phyloP scores from a whole-genome alignment of 2,113 vertebrate genomes.

The Hippocampus comes region DNA sequence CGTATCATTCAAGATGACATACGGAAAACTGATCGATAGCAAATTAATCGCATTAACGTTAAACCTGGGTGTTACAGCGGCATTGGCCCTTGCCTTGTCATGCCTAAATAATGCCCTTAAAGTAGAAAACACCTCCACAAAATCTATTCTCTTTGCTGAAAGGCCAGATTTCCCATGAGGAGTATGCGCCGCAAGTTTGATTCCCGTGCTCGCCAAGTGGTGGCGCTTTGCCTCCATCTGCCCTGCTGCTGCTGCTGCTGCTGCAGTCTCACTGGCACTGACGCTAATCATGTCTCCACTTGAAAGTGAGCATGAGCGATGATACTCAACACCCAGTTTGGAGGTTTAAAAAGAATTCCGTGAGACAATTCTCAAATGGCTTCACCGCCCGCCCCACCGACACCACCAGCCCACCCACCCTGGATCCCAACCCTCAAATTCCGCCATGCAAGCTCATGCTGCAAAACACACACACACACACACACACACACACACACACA shows the following conservation, averaged over 20 bases:
- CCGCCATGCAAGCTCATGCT: neutral
- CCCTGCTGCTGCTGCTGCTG: neutral
- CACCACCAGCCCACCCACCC: no score
- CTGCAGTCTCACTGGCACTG: slow-evolving; percentile 10
- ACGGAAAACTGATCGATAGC: no score
- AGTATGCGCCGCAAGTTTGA: slow-evolving; percentile 15
- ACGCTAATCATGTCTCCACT: slow-evolving; percentile 34
- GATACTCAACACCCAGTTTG: slow-evolving; percentile 2
- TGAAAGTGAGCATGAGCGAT: slow-evolving; percentile 21
- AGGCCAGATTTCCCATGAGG: no score
- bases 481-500: no score
- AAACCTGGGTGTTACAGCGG: no score
- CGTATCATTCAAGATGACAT: neutral
- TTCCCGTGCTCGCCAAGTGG: slow-evolving; percentile 55
- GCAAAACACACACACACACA: no score
- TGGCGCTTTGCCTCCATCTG: slow-evolving; percentile 64
- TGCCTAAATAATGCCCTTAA: no score
- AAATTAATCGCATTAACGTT: no score
- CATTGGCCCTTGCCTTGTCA: no score
- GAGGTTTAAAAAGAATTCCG: slow-evolving; percentile 3
- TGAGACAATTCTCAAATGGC: neutral
- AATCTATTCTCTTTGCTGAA: no score
- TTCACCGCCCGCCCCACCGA: no score
- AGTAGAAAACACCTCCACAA: no score
- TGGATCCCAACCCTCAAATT: neutral